These are phyloP conservation scores for Erebia epiphron DNA, from an alignment of 2,888 invertebrate genomes.

Conservation along the genomic window DNA sequence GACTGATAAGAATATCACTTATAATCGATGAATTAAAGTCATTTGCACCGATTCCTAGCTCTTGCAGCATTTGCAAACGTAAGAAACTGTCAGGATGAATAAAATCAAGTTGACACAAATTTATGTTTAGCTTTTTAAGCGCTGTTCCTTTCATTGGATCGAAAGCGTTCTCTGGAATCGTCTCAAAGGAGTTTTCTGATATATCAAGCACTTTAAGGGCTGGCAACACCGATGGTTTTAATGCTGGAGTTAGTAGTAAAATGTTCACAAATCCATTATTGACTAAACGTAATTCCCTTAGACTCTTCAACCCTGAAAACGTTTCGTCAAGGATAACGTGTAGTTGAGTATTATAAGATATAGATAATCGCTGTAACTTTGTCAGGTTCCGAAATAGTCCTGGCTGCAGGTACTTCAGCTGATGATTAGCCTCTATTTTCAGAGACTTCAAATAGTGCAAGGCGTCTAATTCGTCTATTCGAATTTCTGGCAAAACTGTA, in stretches of 20 bases:
- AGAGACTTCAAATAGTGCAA: slow-evolving; percentile 66
- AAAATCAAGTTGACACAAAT: slow-evolving; percentile 78
- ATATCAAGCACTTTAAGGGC: slow-evolving; percentile 72
- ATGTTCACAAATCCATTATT: slow-evolving; percentile 81
- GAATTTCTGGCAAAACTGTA: slow-evolving; percentile 71
- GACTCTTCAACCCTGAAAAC: slow-evolving; percentile 78
- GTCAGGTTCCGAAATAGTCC: slow-evolving; percentile 76
- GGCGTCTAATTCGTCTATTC: slow-evolving; percentile 66
- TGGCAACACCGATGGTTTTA: slow-evolving; percentile 70
- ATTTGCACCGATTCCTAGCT: slow-evolving; percentile 80
- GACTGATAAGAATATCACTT: slow-evolving; percentile 62
- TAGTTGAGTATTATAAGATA: slow-evolving; percentile 80
- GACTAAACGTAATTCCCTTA: slow-evolving; percentile 75
- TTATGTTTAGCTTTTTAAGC: slow-evolving; percentile 73
- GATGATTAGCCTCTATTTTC: slow-evolving; percentile 81
- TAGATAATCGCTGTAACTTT: slow-evolving; percentile 75
- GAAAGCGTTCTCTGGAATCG: slow-evolving; percentile 71
- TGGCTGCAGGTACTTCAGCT: slow-evolving; percentile 72
- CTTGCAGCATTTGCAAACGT: slow-evolving; percentile 68
- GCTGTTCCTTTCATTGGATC: slow-evolving; percentile 67
- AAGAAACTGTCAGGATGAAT: slow-evolving; percentile 78
- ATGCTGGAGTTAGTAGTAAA: slow-evolving; percentile 65
- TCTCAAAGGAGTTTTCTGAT: slow-evolving; percentile 79
- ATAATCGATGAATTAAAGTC: slow-evolving; percentile 72
- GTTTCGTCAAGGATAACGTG: slow-evolving; percentile 64